These are phyloP conservation scores for Tapera naevia DNA, from an alignment of 2,797 vertebrate genomes.

Conservation along the genomic window DNA sequence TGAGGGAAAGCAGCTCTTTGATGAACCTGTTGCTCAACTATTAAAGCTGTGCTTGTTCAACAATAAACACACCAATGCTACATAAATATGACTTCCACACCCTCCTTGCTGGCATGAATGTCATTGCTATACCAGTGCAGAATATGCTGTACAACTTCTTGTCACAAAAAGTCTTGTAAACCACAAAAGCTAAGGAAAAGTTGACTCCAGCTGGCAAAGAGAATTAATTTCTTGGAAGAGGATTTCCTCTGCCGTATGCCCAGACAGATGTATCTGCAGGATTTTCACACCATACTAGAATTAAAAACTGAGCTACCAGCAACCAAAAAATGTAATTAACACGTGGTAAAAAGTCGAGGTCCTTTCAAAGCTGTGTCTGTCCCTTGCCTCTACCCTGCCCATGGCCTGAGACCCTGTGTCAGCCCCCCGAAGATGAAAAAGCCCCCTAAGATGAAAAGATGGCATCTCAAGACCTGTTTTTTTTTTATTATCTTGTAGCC, in stretches of 20 bases:
- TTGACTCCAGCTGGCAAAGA: background rate
- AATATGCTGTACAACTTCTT: background rate
- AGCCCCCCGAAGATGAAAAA: background rate
- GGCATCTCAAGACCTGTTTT: conserved; percentile 63
- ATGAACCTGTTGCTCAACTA: background rate
- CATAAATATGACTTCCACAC: background rate
- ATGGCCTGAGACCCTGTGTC: background rate
- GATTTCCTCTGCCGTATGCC: background rate
- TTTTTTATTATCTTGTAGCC: conserved; percentile 71
- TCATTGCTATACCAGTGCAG: background rate
- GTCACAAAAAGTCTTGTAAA: background rate
- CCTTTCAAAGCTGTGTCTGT: background rate
- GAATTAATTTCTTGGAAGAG: background rate
- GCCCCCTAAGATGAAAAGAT: conserved; percentile 1
- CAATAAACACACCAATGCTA: background rate
- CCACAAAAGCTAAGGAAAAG: background rate
- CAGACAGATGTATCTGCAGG: background rate
- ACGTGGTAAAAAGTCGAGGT: background rate
- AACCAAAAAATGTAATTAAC: background rate
- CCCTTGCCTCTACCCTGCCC: background rate
- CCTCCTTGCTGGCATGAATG: background rate
- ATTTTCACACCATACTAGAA: background rate
- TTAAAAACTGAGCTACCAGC: background rate
- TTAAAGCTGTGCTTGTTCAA: background rate
- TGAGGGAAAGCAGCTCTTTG: background rate